phyloP scores from a whole-genome alignment of 23 tunicate species.

The Trididemnum clinides region DNA sequence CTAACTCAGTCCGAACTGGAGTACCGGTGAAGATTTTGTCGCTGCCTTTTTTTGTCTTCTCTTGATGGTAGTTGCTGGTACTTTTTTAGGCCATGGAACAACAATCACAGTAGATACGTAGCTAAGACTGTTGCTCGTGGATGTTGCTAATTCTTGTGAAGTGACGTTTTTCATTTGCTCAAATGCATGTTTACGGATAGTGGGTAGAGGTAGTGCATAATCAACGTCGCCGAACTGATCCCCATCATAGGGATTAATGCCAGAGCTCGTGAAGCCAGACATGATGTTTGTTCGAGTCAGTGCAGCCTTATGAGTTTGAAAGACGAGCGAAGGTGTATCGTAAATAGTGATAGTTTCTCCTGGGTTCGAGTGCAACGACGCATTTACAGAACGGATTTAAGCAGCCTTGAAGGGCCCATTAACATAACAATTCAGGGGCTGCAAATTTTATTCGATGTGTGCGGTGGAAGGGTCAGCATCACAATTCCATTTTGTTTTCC shows the following conservation, averaged over 20 bases:
- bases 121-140: not conserved
- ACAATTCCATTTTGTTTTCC: not conserved
- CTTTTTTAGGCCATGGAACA: not conserved
- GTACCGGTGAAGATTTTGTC: not conserved
- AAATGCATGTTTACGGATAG: too few species aligned
- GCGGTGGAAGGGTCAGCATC: not conserved
- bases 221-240: not conserved
- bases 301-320: not conserved
- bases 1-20: not conserved
- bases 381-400: not conserved
- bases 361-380: not conserved
- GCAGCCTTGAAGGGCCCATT: not conserved
- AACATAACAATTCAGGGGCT: not conserved
- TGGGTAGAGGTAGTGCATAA: not conserved
- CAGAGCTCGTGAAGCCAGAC: not conserved
- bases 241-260: not conserved
- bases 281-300: not conserved
- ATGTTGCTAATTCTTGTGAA: not conserved
- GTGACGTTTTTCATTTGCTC: too few species aligned
- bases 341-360: not conserved
- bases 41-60: not conserved
- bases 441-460: not conserved
- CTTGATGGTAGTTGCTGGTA: not conserved
- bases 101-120: not conserved
- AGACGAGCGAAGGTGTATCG: not conserved